Evolutionary conservation across 2,888 invertebrate genomes (phyloP).

Genomic region (Bombylius discolor): DNA sequence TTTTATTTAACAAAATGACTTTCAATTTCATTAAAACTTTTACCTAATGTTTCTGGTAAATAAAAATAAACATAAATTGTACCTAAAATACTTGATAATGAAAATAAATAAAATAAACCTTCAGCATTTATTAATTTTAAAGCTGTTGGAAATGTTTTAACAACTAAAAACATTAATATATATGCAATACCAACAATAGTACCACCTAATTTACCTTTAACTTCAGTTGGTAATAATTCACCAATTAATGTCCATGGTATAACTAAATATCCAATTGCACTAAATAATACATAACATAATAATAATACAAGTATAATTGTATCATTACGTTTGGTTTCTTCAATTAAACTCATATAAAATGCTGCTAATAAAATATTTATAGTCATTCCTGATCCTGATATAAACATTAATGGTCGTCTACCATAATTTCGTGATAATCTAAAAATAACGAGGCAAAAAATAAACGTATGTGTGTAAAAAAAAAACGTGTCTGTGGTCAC

Average conservation of each 20-base stretch:
- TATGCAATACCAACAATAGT: conserved; percentile 41
- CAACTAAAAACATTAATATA: conserved; percentile 40
- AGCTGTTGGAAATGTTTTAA: conserved; percentile 41
- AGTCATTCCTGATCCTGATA: conserved; percentile 42
- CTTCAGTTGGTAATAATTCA: conserved; percentile 17
- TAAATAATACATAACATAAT: conserved; percentile 40
- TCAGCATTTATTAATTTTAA: conserved; percentile 33
- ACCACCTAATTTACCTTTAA: conserved; percentile 41
- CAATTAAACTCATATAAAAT: conserved; percentile 9
- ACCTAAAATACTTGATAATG: conserved; percentile 35
- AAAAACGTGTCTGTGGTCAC: no score
- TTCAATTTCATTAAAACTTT: conserved; percentile 43
- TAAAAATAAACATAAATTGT: conserved; percentile 38
- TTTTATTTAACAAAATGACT: conserved; percentile 27
- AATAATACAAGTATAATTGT: conserved; percentile 38
- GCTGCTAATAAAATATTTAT: conserved; percentile 24
- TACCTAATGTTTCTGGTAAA: conserved; percentile 46
- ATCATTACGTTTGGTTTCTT: conserved; percentile 13
- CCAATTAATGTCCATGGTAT: conserved; percentile 47
- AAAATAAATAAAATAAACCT: conserved; percentile 39
- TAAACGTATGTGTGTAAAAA: neutral
- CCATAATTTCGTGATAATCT: conserved; percentile 38
- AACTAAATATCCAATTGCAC: conserved; percentile 41
- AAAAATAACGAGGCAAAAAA: neutral
- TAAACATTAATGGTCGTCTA: conserved; percentile 38